Base-by-base conservation (phyloP, 2,888 invertebrate genomes). In the Byasa hedistus region DNA sequence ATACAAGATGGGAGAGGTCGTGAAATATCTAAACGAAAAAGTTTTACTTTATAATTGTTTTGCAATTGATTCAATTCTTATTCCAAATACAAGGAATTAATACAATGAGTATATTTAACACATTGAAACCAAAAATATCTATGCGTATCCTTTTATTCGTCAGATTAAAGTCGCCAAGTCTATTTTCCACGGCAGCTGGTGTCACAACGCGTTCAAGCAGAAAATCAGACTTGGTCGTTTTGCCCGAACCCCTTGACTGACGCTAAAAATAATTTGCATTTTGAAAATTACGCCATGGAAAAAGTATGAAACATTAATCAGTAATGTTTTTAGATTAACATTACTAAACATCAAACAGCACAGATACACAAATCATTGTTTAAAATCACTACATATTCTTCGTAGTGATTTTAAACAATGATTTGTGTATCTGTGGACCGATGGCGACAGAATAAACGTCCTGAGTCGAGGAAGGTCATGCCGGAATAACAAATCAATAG, bases 381-480 rank as follows among this genome's bases (percentile, higher is more conserved):
- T n/a, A n/a, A 44, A 2, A 19, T 44, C 17, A 17, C 17, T 36
- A 10, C 19, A 44, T 44, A 44, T 17, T 21, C 52, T 21, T 44
- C 17, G 22, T 59, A 61, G 24, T 56, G 39, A 36, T 61, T 60
- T 24, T 51, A 54, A 63, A 65, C 60, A 64, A 65, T 65, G 58
- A 64, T 73, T 72, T 69, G 69, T 69, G 73, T 76, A 76, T 79
- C 74, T 71, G 72, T 71, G 64, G 68, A 63, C 52, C 8, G 52
- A 67, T 69, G 72, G 72, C 70, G 72, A 71, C 76, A 76, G 78
- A 79, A 81, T 82, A 79, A 81, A 73, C 77, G 69, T 70, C 69
- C 74, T 76, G 78, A 83, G 83, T 83, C 84, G 82, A 85, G 83
- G 84, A 85, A 84, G 86, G 86, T 86, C 85, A 85, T 76, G 72